A percentile compares a stretch with the other conserved stretches of the same genome.
Conservation (phyloP, 2,113 vertebrate species). For the Chiloscyllium plagiosum region DNA sequence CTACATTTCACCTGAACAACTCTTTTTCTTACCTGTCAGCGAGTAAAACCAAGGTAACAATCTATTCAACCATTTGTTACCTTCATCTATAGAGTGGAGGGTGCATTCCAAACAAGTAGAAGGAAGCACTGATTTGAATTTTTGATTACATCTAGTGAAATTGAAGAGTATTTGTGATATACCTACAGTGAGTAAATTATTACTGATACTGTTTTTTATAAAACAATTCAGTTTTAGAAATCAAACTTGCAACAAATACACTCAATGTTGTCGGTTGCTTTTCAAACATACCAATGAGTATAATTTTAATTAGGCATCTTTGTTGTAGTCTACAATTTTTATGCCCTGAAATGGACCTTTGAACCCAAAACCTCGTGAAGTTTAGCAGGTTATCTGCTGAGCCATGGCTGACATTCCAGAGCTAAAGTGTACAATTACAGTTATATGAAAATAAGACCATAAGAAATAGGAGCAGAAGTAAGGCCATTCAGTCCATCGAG, state of each 20-base stretch:
- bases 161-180: neutral
- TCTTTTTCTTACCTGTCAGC: neutral
- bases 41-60: too few species aligned
- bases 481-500: too few species aligned
- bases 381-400: too few species aligned
- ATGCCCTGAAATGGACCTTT: too few species aligned
- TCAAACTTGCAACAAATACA: neutral
- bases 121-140: neutral
- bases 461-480: too few species aligned
- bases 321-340: neutral
- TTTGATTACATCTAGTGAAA: neutral
- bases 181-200: neutral
- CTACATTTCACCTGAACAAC: neutral
- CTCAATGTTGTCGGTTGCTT: neutral
- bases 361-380: too few species aligned
- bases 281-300: neutral
- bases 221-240: neutral
- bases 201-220: neutral
- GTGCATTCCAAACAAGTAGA: neutral
- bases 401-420: too few species aligned
- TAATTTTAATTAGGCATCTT: neutral
- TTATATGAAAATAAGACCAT: too few species aligned
- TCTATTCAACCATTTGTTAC: neutral
- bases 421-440: too few species aligned
- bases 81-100: neutral